Evolutionary conservation across 1,140 invertebrate genomes (phyloP).

Genomic region (Calliphora vicina): DNA sequence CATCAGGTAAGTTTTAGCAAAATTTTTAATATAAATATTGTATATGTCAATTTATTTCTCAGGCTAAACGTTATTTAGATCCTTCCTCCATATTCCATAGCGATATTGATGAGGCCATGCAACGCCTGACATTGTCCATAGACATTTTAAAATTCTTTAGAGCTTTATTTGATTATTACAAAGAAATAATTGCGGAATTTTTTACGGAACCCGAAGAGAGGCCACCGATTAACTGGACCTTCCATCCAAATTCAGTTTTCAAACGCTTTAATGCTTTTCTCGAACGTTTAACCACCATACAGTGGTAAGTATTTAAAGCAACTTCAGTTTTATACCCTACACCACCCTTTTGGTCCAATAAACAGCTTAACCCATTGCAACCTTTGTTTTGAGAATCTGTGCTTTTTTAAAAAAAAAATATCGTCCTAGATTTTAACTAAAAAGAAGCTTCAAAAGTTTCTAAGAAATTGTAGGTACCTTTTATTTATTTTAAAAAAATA

Average conservation of each 20-base stretch:
- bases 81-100: conserved; percentile 89
- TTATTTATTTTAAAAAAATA: no score
- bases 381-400: not conserved
- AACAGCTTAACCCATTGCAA: no score
- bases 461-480: no score
- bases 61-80: conserved; percentile 86
- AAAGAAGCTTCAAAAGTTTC: no score
- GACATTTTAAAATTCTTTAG: conserved; percentile 72
- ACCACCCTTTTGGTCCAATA: no score
- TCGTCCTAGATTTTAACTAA: no score
- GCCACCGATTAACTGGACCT: conserved; percentile 76
- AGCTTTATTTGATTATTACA: conserved; percentile 74
- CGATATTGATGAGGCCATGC: conserved; percentile 87
- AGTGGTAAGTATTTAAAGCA: conserved; percentile 66
- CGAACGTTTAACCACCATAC: conserved; percentile 81
- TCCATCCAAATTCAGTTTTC: conserved; percentile 88
- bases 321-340: no score
- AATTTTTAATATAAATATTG: not conserved
- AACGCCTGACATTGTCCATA: conserved; percentile 78
- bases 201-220: conserved; percentile 57
- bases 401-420: not conserved
- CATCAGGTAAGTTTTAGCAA: conserved; percentile 69
- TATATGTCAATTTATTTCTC: conserved; percentile 39
- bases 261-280: conserved; percentile 84
- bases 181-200: conserved; percentile 72